Evolutionary conservation across 2,113 vertebrate genomes (phyloP), one percentile per base, ranked within the genome.

Genomic region (Gadus macrocephalus): DNA sequence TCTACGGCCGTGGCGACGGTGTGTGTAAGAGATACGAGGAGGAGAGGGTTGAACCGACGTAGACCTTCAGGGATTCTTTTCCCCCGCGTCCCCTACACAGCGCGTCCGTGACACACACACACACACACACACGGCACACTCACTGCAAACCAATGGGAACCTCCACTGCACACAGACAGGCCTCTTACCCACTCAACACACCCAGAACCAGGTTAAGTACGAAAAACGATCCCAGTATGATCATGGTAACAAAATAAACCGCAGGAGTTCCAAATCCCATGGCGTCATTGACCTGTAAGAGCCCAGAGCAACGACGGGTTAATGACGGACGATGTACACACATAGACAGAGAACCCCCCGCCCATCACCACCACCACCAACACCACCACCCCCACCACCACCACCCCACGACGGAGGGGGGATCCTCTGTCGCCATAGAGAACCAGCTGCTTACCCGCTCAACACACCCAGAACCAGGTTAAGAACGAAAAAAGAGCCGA

Each of bases 381-480:
- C 42, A 49, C 38, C 38, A 42, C 38, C 38, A 11, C 38, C n/a
- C 22, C 38, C 38, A 42, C 3, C 38, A 2, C 5, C 42, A 49
- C 8, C 42, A 49, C 42, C 42, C 8, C 42, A 14, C 42, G 31
- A 62, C 19, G 22, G 28, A 27, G 27, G 56, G 22, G 68, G 84
- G 87, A 89, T 86, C 89, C 82, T 85, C 81, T 79, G 81, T 92
- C 89, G 89, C 90, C 85, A 85, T 90, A 86, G 89, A 91, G 88
- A 93, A 64, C 81, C 90, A 93, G 90, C 91, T 92, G 92, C 96
- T 98, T 98, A 99, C 97, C 97, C 97, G 92, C 97, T 99, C 93
- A 99, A 94, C 92, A 99, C 97, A 96, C 97, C 97, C 93, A 99
- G 94, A 93, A 99, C 97, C 95, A 98, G 97, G 94, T 99, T 99